Conservation (phyloP, 2,797 vertebrate species). For the Anas capensis region DNA sequence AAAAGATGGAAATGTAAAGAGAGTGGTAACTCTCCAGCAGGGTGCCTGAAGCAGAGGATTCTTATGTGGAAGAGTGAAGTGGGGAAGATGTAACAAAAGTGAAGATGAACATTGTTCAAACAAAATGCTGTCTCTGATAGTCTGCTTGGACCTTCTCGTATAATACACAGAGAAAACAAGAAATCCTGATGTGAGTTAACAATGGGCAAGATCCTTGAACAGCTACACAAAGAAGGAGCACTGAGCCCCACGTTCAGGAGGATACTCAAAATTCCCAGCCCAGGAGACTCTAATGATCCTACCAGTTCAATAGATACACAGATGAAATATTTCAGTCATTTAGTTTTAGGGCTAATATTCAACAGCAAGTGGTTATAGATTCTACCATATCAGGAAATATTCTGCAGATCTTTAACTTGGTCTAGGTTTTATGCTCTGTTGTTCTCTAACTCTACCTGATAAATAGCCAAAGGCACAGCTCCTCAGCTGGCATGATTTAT, state of each 20-base stretch:
- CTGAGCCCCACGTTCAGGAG: neutral
- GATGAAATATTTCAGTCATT: neutral
- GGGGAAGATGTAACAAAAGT: neutral
- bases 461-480: neutral
- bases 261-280: neutral
- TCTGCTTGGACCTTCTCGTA: neutral
- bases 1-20: neutral
- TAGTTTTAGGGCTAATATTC: slow-evolving; percentile 31
- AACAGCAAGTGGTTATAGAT: neutral
- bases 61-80: neutral
- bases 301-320: neutral
- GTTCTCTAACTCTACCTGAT: slow-evolving; percentile 8
- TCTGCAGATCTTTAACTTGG: slow-evolving; percentile 42
- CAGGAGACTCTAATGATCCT: neutral
- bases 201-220: neutral
- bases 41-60: neutral
- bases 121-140: neutral
- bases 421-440: slow-evolving; percentile 55
- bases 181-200: neutral
- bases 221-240: neutral
- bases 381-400: slow-evolving; percentile 8
- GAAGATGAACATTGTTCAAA: neutral
- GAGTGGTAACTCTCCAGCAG: neutral
- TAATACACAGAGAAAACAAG: neutral
- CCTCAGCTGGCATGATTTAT: neutral